Base-by-base conservation (phyloP, 1,140 invertebrate genomes). In the Trichonephila clavipes region DNA sequence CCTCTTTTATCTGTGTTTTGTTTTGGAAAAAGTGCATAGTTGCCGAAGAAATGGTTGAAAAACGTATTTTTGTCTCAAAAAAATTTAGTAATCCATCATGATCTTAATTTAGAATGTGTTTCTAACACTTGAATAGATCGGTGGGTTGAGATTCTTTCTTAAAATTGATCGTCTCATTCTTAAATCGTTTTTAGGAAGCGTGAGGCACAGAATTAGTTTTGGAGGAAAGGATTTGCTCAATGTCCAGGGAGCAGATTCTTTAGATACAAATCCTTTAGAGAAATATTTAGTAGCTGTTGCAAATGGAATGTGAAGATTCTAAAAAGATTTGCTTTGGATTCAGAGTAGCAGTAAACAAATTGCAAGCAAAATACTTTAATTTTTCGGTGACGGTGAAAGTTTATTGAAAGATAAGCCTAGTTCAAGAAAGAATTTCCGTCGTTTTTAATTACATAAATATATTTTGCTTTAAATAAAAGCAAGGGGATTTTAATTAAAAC, bases 21-120 rank as follows among this genome's bases (percentile, higher is more conserved):
- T 77, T 77, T 77, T 1, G 10, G 28, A 40, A 77, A 77, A 77
- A 77, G 14, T 40, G 72, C 72, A 40, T 77, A 77, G 72, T 77
- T 77, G 34, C 28, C 28, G 28, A 34, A 77, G 72, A 77, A 69
- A 69, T 69, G 24, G 66, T 28, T 69, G 66, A 69, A 24, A 69
- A 69, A 40, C 72, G 72, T 77, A 77, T 77, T 77, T 77, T 77
- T 6, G 72, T 40, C 72, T 40, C 28, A 77, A 77, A 77, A 72
- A 77, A 77, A 64, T 19, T 19, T 40, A 34, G 72, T 77, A 77
- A 77, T 77, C 72, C 72, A 77, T 77, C 72, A 77, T 77, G 72
- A 28, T 77, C 72, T 77, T 77, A 77, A 77, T 77, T 77, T 77
- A 77, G 72, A 77, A 77, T 77, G 72, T 77, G 72, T 77, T 77